phyloP scores from a whole-genome alignment of 2,113 vertebrate genomes.

The Macrotis lagotis region DNA sequence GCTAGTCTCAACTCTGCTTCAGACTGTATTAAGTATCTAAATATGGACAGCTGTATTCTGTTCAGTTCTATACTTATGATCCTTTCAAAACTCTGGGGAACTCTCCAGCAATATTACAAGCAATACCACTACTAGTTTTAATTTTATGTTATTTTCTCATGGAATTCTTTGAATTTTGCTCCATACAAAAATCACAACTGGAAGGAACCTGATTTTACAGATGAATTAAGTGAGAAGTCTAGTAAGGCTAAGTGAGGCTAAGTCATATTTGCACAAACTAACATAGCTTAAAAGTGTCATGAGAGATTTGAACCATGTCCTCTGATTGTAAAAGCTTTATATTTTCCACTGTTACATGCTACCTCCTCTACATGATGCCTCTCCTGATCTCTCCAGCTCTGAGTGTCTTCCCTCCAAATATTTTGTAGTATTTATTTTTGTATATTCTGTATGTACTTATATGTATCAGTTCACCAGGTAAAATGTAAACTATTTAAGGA shows the following conservation, averaged over 20 bases:
- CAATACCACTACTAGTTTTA: not conserved
- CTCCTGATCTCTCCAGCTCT: not conserved
- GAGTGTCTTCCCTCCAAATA: not conserved
- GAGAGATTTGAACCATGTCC: not conserved
- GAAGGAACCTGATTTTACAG: too few relatives aligned
- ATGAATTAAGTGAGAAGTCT: not conserved
- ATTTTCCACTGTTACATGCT: not conserved
- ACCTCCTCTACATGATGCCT: not conserved
- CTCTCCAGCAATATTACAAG: not conserved
- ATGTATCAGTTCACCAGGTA: not conserved
- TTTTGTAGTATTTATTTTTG: not conserved
- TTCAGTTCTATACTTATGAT: not conserved
- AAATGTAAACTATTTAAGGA: not conserved
- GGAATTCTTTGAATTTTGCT: not conserved
- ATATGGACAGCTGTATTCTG: not conserved
- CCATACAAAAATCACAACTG: too few relatives aligned
- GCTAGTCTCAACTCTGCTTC: not conserved
- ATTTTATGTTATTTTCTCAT: not conserved
- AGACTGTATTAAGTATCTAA: not conserved
- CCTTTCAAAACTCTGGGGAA: not conserved
- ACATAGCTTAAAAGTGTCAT: not conserved
- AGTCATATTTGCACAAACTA: not conserved
- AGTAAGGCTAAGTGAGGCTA: too few relatives aligned
- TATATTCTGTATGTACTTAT: not conserved
- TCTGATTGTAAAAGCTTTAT: not conserved